Evolutionary conservation across 2,888 invertebrate genomes (phyloP).

Genomic region (Clepsis dumicolana): DNA sequence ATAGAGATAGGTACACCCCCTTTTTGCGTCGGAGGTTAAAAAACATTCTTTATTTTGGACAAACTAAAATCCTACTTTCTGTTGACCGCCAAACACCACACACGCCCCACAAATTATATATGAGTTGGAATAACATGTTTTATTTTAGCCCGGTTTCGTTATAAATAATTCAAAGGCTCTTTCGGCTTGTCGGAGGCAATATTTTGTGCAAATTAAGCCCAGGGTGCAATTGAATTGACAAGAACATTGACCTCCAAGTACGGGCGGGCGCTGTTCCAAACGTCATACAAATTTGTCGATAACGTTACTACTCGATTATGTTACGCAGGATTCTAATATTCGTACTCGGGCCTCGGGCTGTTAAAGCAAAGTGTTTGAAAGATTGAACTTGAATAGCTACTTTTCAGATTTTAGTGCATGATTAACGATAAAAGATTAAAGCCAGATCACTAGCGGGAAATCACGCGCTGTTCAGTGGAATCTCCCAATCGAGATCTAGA

Average conservation of each 20-base stretch:
- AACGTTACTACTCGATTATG: no score
- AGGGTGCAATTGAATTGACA: slow-evolving; percentile 16
- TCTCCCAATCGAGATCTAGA: no score
- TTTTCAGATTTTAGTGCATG: neutral
- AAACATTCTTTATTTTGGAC: no score
- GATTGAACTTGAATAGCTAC: neutral
- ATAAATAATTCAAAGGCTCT: slow-evolving; percentile 14
- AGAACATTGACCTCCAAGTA: neutral
- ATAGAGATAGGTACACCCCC: no score
- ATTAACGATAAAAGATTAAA: neutral
- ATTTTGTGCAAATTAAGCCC: slow-evolving; percentile 35
- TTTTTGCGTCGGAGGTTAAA: no score
- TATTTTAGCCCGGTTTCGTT: slow-evolving; percentile 17
- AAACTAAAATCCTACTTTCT: neutral
- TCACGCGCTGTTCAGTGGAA: no score
- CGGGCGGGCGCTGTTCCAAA: neutral
- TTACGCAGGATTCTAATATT: no score
- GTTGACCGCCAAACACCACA: neutral
- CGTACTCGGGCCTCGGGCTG: no score
- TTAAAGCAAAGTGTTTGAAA: neutral
- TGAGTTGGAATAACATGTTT: neutral
- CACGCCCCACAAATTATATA: neutral
- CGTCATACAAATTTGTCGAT: no score
- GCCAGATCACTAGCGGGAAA: neutral
- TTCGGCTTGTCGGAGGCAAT: neutral